Percentiles rank a stretch among this genome's conserved stretches.
Conservation (phyloP, 2,797 vertebrate species). For the Simalia tracyae region DNA sequence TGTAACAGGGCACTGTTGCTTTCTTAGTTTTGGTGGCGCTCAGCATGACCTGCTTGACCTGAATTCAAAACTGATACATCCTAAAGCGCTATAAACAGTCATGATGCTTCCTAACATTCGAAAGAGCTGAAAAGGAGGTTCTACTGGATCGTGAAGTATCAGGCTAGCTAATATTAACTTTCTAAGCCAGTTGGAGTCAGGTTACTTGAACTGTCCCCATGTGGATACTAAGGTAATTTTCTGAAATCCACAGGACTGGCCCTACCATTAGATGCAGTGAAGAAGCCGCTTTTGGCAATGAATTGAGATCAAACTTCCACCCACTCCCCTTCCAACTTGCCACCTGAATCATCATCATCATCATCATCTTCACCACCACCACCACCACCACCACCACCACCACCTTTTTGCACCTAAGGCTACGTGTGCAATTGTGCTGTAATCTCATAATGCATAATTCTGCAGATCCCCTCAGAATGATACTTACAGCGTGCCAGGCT, state of each 20-base stretch:
- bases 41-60: not conserved
- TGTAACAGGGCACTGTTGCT: conserved; percentile 1
- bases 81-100: not conserved
- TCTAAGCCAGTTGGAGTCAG: not conserved
- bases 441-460: not conserved
- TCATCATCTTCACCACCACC: not conserved
- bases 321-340: not conserved
- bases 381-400: not conserved
- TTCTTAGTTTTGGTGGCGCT: conserved; percentile 12
- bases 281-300: not conserved
- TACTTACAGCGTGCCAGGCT: not conserved
- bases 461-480: not conserved
- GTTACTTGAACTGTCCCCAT: not conserved
- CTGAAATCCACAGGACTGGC: not conserved
- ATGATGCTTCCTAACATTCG: not conserved
- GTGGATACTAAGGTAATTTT: not conserved
- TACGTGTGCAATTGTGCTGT: not conserved
- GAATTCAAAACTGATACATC: not conserved
- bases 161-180: not conserved
- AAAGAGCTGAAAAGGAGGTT: not conserved
- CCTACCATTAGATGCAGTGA: not conserved
- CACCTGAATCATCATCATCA: not conserved
- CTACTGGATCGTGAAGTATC: conserved; percentile 18
- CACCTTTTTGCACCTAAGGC: not conserved
- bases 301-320: not conserved